A percentile compares a stretch with the other conserved stretches of the same genome.
phyloP scores from a whole-genome alignment of 2,113 vertebrate species.

The Cryptotis parvus region DNA sequence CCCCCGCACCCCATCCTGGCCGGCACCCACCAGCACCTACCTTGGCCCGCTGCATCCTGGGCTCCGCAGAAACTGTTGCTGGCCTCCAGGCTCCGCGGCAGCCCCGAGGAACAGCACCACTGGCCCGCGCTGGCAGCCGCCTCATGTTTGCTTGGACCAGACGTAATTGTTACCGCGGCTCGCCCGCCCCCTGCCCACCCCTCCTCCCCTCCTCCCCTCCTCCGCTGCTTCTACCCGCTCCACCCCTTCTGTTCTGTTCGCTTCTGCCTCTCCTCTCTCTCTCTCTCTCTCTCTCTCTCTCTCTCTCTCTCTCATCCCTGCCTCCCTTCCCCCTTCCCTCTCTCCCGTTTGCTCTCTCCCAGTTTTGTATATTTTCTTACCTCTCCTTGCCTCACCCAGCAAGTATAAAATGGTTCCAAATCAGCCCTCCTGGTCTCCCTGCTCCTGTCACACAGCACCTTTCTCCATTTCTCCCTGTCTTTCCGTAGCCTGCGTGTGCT shows the following conservation, averaged over 20 bases:
- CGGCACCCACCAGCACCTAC: neutral
- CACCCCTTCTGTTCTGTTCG: conserved; percentile 18
- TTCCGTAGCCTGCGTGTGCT: too few species aligned
- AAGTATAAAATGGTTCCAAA: neutral
- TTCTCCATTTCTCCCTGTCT: neutral
- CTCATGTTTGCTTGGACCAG: conserved; percentile 76
- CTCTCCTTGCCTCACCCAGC: too few species aligned
- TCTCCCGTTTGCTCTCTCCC: neutral
- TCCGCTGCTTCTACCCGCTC: neutral
- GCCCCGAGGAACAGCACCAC: conserved; percentile 33
- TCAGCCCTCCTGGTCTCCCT: neutral
- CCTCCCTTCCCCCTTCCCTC: neutral
- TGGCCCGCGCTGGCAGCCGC: conserved; percentile 62
- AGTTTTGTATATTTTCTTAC: too few species aligned
- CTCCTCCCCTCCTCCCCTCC: neutral
- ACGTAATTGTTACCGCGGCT: conserved; percentile 57
- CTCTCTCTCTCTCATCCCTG: neutral
- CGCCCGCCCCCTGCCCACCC: conserved; percentile 60
- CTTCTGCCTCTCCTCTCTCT: neutral
- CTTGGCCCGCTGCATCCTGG: conserved; percentile 79
- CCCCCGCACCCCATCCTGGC: neutral
- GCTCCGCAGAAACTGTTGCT: neutral
- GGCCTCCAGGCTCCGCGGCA: neutral
- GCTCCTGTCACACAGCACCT: neutral
- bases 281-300: neutral